Evolutionary conservation across 2,797 vertebrate genomes (phyloP).

Genomic region (Avahi laniger): DNA sequence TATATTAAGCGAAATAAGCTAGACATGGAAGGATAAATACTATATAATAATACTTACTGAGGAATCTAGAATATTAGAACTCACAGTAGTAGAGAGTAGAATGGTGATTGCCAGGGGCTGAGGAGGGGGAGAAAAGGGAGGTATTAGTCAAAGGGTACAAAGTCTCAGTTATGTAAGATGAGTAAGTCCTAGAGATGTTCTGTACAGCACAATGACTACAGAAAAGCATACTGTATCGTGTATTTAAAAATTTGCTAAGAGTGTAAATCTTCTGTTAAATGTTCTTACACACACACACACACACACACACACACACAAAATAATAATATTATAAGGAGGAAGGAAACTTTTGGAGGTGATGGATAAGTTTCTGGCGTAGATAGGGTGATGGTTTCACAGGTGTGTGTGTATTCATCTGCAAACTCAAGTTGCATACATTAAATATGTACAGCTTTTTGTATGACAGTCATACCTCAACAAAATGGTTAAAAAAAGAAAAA

Average conservation of each 20-base stretch:
- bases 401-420: not conserved
- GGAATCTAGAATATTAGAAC: not conserved
- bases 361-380: not conserved
- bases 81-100: not conserved
- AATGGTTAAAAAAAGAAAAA: not conserved
- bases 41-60: not conserved
- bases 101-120: not conserved
- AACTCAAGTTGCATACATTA: not conserved
- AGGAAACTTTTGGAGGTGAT: not conserved
- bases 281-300: not conserved
- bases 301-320: not conserved
- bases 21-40: not conserved
- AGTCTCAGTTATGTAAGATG: not conserved
- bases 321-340: not conserved
- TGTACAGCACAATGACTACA: not conserved
- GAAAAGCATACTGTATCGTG: not conserved
- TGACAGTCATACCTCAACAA: not conserved
- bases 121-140: not conserved
- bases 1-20: not conserved
- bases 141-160: not conserved
- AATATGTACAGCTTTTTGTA: not conserved
- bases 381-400: not conserved
- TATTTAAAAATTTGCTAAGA: not conserved
- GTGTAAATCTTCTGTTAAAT: not conserved
- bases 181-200: too few relatives aligned